These are phyloP conservation scores for Harlomillsia oculata DNA, from an alignment of 1,140 invertebrate species.

Conservation along the genomic window DNA sequence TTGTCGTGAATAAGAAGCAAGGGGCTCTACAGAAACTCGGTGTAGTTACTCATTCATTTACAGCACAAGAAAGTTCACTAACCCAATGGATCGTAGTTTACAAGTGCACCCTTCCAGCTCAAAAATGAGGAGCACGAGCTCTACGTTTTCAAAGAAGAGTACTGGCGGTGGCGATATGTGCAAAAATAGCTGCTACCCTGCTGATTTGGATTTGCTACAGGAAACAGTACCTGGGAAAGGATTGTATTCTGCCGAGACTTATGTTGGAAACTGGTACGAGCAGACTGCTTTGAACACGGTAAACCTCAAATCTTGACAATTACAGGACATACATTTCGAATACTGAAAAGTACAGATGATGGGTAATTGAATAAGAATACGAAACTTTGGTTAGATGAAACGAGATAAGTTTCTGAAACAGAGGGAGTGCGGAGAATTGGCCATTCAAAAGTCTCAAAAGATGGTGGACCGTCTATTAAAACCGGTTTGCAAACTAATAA, in stretches of 20 bases:
- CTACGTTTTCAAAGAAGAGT: too few relatives aligned
- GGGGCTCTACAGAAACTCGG: too few relatives aligned
- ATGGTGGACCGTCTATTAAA: conserved; percentile 30
- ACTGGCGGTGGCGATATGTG: too few relatives aligned
- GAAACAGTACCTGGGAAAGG: neutral
- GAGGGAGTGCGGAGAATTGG: conserved; percentile 29
- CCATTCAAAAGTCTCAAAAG: conserved; percentile 29
- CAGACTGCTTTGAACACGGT: conserved; percentile 31
- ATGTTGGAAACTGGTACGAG: conserved; percentile 34
- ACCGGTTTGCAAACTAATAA: too few relatives aligned
- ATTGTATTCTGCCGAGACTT: conserved; percentile 20
- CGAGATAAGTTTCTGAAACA: conserved; percentile 22
- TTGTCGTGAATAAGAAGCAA: too few relatives aligned
- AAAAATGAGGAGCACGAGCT: too few relatives aligned
- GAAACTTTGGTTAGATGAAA: conserved; percentile 10
- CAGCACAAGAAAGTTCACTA: too few relatives aligned
- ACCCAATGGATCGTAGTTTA: too few relatives aligned
- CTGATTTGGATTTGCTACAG: conserved; percentile 2
- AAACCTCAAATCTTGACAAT: neutral
- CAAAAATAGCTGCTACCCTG: neutral
- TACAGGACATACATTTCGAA: conserved; percentile 2
- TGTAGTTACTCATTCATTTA: too few relatives aligned
- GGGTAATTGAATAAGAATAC: neutral
- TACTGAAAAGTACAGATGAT: conserved; percentile 20
- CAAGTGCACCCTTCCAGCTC: too few relatives aligned